phyloP scores from a whole-genome alignment of 2,113 vertebrate species.

The Lampris megalopsis region DNA sequence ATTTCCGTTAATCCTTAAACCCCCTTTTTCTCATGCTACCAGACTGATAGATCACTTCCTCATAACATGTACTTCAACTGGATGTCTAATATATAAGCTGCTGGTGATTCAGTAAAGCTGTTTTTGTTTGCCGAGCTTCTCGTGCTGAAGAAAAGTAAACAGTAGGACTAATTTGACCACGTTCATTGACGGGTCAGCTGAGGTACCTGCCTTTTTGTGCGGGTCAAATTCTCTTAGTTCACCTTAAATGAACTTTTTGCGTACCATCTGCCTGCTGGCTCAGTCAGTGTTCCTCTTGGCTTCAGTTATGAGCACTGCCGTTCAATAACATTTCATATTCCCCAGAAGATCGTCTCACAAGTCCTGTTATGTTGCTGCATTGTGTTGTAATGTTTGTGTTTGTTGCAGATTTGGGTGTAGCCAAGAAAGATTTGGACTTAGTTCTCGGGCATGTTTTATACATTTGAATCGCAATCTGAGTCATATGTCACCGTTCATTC shows the following conservation, averaged over 20 bases:
- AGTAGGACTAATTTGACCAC: constrained; percentile 3
- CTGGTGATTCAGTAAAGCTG: constrained; percentile 18
- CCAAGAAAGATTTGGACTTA: constrained; percentile 6
- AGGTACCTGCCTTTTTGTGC: neutral
- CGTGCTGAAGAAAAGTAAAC: constrained; percentile 7
- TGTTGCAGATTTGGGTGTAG: neutral
- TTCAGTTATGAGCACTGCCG: neutral
- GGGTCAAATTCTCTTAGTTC: constrained; percentile 15
- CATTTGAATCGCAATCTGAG: constrained; percentile 35
- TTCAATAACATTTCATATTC: neutral
- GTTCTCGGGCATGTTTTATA: neutral
- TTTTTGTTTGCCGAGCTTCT: constrained; percentile 33
- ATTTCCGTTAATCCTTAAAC: constrained; percentile 34
- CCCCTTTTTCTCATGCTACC: constrained; percentile 19
- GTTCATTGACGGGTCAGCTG: neutral
- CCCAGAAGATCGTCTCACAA: neutral
- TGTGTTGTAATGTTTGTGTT: constrained; percentile 1
- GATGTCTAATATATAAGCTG: constrained; percentile 24
- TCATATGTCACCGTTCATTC: constrained; percentile 34
- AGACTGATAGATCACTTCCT: constrained; percentile 10
- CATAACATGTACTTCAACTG: constrained; percentile 1
- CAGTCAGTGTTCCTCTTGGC: constrained; percentile 3
- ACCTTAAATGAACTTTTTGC: constrained; percentile 19
- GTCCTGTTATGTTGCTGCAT: constrained; percentile 7
- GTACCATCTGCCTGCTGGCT: neutral